Evolutionary conservation across 2,113 vertebrate genomes (phyloP).

Genomic region (Opisthocomus hoazin): DNA sequence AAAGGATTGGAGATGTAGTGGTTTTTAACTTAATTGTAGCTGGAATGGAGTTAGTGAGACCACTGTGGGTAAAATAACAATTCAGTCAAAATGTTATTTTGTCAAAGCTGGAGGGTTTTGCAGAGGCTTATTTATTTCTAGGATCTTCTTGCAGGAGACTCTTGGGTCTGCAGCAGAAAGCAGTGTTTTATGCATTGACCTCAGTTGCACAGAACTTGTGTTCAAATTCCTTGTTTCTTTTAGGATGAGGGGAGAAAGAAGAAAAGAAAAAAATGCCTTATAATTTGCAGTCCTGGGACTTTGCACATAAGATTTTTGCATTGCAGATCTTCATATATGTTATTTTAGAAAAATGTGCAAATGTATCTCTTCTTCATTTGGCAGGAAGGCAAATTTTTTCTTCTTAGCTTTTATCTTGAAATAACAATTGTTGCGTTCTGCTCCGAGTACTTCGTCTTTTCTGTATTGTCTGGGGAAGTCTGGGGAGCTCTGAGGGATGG

Average conservation of each 20-base stretch:
- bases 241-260: not conserved
- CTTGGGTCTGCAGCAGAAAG: constrained; percentile 1
- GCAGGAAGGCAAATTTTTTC: not conserved
- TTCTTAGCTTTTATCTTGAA: not conserved
- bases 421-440: not conserved
- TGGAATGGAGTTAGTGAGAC: not conserved
- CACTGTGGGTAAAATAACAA: constrained; percentile 3
- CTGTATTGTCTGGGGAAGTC: not conserved
- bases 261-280: not conserved
- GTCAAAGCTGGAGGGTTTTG: constrained; percentile 19
- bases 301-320: not conserved
- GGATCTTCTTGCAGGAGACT: not conserved
- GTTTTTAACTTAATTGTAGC: constrained; percentile 18
- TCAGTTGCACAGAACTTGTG: not conserved
- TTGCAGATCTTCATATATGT: not conserved
- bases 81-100: constrained; percentile 16
- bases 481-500: not conserved
- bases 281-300: not conserved
- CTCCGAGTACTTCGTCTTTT: not conserved
- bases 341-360: not conserved
- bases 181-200: not conserved
- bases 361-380: not conserved
- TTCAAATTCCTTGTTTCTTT: not conserved
- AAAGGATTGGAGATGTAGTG: not conserved
- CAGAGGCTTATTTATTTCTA: not conserved